Evolutionary conservation across 2,797 vertebrate genomes (phyloP), one percentile per base, ranked within the genome.

Genomic region (Neosalanx taihuensis): DNA sequence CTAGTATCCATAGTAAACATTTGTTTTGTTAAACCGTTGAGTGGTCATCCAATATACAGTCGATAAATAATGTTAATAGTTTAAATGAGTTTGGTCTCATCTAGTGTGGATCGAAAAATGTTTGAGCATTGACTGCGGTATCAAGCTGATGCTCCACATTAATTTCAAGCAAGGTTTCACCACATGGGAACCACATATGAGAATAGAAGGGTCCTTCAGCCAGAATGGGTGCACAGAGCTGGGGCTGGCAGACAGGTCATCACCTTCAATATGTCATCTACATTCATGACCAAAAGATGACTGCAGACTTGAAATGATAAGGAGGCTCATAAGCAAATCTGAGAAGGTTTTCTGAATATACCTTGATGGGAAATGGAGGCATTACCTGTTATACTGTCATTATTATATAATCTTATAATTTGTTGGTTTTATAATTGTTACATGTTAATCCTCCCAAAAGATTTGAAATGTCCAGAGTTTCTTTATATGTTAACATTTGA

Each of bases 231-330:
- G 53, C 23, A 56, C 26, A 56, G 51, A 67, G 35, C 20, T 20
- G 12, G 37, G 5, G 17, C 13, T 20, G 23, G 3, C 23, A 51
- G 46, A 71, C 41, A 6, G 29, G 59, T 17, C 1, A 63, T 60
- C 71, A 13, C 56, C 17, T 62, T 12, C 59, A 30, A 17, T 3
- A 35, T 73, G 37, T 51, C 4, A 51, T 53, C 46, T 70, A 29
- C 7, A 67, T 46, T 57, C 51, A 68, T 68, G 29, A 67, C 41
- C 41, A 3, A 53, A 4, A 35, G 26, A 6, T 72, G 33, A 60
- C n/a, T 33, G 33, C 31, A 53, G 29, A 53, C 76, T 30, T 61
- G 64, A 72, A 79, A 57, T 20, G 30, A 23, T n/a, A 41, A 62
- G 35, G 58, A 41, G 6, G n/a, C 30, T 30, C 49, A 68, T 13